Conservation (phyloP, 2,113 vertebrate genomes). For the Symphodus melops region DNA sequence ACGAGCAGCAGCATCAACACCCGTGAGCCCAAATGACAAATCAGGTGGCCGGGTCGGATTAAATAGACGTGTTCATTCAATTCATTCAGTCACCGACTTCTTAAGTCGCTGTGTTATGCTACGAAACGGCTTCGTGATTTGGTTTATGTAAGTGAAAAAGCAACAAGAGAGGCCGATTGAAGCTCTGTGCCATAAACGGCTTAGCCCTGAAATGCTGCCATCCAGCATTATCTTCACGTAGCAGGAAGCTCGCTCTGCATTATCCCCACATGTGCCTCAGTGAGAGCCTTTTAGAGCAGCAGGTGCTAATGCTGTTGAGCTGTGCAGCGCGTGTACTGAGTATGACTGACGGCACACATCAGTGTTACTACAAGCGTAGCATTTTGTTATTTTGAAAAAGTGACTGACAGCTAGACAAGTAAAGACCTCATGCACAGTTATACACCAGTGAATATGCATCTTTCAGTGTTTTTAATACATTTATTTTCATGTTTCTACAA, state of each 20-base stretch:
- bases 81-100: constrained; percentile 21
- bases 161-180: constrained; percentile 31
- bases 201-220: constrained; percentile 63
- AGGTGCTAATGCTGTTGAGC: constrained; percentile 30
- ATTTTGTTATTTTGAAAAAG: neutral
- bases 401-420: constrained; percentile 13
- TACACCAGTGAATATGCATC: neutral
- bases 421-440: neutral
- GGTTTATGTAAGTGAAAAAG: constrained; percentile 30
- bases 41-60: constrained; percentile 5
- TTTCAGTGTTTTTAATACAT: neutral
- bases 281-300: constrained; percentile 16
- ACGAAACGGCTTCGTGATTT: constrained; percentile 34
- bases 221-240: constrained; percentile 57
- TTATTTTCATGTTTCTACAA: neutral
- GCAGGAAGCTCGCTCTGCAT: constrained; percentile 42
- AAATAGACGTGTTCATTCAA: constrained; percentile 41
- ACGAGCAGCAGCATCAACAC: constrained; percentile 18
- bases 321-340: neutral
- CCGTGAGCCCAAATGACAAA: neutral
- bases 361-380: constrained; percentile 21
- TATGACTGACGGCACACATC: constrained; percentile 5
- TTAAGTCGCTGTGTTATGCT: constrained; percentile 38
- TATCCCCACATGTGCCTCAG: constrained; percentile 49
- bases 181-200: constrained; percentile 21